Evolutionary conservation across 2,797 vertebrate species (phyloP).

Genomic region (Sebastes kiyomatsui): DNA sequence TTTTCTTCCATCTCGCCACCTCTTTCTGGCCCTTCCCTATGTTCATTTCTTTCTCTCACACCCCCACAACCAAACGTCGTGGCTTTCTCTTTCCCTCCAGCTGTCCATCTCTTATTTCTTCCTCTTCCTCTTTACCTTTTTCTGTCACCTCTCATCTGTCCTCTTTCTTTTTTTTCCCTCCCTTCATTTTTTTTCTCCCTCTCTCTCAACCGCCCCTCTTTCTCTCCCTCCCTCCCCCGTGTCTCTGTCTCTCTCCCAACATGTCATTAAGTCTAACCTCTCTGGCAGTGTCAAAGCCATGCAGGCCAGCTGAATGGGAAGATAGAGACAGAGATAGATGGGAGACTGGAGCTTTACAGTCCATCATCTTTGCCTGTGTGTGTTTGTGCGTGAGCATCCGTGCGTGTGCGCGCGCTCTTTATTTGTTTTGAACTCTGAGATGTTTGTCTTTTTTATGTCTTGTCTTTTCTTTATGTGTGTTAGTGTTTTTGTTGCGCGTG

Average conservation of each 20-base stretch:
- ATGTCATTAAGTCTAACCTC: slow-evolving; percentile 81
- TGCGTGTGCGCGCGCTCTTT: slow-evolving; percentile 19
- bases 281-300: slow-evolving; percentile 75
- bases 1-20: slow-evolving; percentile 32
- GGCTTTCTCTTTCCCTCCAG: slow-evolving; percentile 42
- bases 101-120: slow-evolving; percentile 35
- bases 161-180: slow-evolving; percentile 16
- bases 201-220: slow-evolving; percentile 22
- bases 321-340: slow-evolving; percentile 74
- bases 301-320: slow-evolving; percentile 71
- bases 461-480: slow-evolving; percentile 40
- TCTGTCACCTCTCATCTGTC: slow-evolving; percentile 49
- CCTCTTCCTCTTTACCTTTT: slow-evolving; percentile 50
- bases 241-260: slow-evolving; percentile 71
- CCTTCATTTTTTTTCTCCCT: slow-evolving; percentile 21
- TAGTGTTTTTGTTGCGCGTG: slow-evolving; percentile 37
- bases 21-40: neutral
- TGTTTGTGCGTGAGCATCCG: slow-evolving; percentile 23
- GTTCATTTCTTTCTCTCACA: slow-evolving; percentile 37
- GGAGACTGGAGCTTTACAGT: slow-evolving; percentile 63
- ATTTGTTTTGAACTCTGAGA: slow-evolving; percentile 57
- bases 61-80: slow-evolving; percentile 25
- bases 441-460: slow-evolving; percentile 58
- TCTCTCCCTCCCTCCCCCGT: slow-evolving; percentile 29
- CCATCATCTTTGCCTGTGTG: slow-evolving; percentile 54